Percentiles rank a stretch among this genome's conserved stretches.
Evolutionary conservation across 2,113 vertebrate genomes (phyloP).

Genomic region (Rhinogobius similis): DNA sequence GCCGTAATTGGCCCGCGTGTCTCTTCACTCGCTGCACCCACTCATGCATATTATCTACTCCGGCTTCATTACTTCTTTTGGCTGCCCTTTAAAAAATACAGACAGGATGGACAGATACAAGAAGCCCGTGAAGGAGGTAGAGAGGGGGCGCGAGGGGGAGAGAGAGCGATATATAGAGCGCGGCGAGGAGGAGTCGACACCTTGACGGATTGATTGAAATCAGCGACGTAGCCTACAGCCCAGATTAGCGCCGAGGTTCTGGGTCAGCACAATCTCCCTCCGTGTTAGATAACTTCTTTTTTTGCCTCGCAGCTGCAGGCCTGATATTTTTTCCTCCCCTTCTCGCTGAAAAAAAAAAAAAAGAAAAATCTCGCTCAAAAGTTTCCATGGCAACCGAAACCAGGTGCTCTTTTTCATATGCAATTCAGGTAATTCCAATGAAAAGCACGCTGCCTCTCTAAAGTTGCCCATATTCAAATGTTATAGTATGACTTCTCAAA

Average conservation of each 20-base stretch:
- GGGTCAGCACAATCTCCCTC: constrained; percentile 66
- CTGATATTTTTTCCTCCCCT: neutral
- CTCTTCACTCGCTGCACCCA: neutral
- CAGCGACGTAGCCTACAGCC: constrained; percentile 54
- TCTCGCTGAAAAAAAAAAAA: neutral
- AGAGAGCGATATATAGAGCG: constrained; percentile 21
- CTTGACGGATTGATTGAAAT: constrained; percentile 73
- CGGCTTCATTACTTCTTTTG: constrained; percentile 6
- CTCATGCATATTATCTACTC: neutral
- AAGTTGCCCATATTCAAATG: constrained; percentile 42
- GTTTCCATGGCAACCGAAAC: constrained; percentile 72
- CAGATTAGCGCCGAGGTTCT: constrained; percentile 62
- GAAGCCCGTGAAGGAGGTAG: neutral
- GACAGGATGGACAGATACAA: constrained; percentile 15
- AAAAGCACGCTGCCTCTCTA: constrained; percentile 50
- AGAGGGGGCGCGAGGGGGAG: neutral
- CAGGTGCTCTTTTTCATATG: constrained; percentile 67
- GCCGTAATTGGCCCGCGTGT: neutral
- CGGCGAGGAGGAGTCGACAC: constrained; percentile 50
- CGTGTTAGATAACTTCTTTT: constrained; percentile 52
- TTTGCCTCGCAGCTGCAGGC: constrained; percentile 52
- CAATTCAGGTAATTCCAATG: constrained; percentile 64
- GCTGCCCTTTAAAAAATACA: constrained; percentile 30
- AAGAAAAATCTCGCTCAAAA: neutral
- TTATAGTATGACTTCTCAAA: neutral